Base-by-base conservation (phyloP, 2,113 vertebrate genomes). In the Alethe castanea region DNA sequence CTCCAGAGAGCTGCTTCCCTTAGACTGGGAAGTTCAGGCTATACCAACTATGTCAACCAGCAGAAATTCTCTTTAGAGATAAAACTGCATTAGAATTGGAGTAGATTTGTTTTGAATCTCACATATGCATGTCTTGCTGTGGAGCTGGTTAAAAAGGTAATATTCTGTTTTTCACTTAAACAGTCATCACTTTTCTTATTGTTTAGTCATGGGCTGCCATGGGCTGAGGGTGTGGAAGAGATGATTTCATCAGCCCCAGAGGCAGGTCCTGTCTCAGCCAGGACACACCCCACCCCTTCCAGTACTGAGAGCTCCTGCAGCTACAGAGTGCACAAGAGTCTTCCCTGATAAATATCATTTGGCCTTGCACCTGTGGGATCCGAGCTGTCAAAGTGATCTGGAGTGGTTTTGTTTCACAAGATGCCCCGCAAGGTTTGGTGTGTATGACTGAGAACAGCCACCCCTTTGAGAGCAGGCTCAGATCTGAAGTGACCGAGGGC, bases 201-300 rank as follows among this genome's bases (percentile, higher is more conserved):
- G 24, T 59, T 86, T 28, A 44, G 56, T 53, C 65, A 31, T 56
- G 88, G 86, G 47, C 88, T 93, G 85, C 60, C 23, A 24, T 35
- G 79, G 83, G 67, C 71, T 42, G 40, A 88, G 96, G 96, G 95
- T 90, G 95, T 92, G 94, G 92, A 90, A 45, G 54, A 33, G 86
- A 88, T 97, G 86, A 95, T 70, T 93, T 95, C 88, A 94, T 82
- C 71, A 73, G 47, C 80, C 83, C 47, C 40, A 35, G 79, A 74
- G 92, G 92, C 92, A 95, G 60, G 36, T 92, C 86, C 19, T 83
- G 62, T 70, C 69, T 85, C 24, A 54, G 71, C 72, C 80, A 74
- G 69, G n/a, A 44, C 1, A 1, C 44, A 81, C 94, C 80, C 88
- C 61, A 82, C 48, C 81, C 89, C 25, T 85, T 70, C 45, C 62